A percentile compares a stretch with the other conserved stretches of the same genome.
Evolutionary conservation across 2,888 invertebrate genomes (phyloP).

Genomic region (Pseudoips prasinana): DNA sequence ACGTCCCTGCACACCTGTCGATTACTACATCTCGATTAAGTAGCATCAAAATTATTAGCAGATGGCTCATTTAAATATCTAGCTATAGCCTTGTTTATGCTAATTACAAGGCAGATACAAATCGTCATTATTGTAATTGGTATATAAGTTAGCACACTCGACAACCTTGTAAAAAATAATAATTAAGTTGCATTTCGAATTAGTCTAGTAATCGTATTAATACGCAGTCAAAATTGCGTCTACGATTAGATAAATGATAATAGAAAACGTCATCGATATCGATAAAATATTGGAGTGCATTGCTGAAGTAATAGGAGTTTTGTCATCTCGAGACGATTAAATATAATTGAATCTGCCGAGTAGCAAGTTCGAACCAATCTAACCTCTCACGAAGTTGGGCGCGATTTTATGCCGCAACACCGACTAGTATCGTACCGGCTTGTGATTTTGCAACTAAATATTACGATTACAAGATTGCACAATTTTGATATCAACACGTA

Average conservation of each 20-base stretch:
- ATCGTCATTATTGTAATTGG: slow-evolving; percentile 5
- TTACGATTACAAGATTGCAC: slow-evolving; percentile 45
- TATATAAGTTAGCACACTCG: no score
- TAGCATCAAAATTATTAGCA: slow-evolving; percentile 20
- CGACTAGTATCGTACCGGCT: slow-evolving; percentile 40
- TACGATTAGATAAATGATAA: slow-evolving; percentile 34
- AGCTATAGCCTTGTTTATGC: slow-evolving; percentile 23
- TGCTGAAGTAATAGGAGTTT: slow-evolving; percentile 46
- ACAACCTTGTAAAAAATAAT: no score
- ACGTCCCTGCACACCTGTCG: slow-evolving; percentile 64
- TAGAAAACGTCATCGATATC: slow-evolving; percentile 40
- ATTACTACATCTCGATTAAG: slow-evolving; percentile 40
- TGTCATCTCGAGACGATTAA: slow-evolving; percentile 60
- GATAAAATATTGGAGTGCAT: slow-evolving; percentile 35
- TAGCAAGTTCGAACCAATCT: slow-evolving; percentile 53
- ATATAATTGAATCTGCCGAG: slow-evolving; percentile 63
- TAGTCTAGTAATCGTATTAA: slow-evolving; percentile 13
- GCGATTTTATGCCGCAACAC: slow-evolving; percentile 55
- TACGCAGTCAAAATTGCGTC: slow-evolving; percentile 29
- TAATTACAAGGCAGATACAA: slow-evolving; percentile 2
- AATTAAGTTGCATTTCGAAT: no score
- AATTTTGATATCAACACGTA: slow-evolving; percentile 28
- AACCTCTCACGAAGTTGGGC: slow-evolving; percentile 59
- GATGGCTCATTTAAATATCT: slow-evolving; percentile 26
- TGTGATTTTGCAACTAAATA: slow-evolving; percentile 48